Evolutionary conservation across 2,113 vertebrate species (phyloP).

Genomic region (Pterocles burchelli): DNA sequence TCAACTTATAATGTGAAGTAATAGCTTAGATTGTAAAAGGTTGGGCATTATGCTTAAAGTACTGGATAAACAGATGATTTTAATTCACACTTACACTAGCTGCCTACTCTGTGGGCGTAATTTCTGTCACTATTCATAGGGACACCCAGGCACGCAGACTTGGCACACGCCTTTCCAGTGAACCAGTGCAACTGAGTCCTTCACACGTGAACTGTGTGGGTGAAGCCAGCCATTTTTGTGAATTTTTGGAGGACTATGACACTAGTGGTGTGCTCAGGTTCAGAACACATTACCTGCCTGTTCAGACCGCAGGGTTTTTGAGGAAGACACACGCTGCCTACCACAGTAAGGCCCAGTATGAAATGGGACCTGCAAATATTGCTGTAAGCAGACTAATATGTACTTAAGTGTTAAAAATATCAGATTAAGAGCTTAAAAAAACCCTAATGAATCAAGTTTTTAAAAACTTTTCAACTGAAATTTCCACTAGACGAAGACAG

Average conservation of each 20-base stretch:
- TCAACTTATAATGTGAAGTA: not conserved
- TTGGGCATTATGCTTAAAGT: not conserved
- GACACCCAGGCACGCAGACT: rapidly evolving
- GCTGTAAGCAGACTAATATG: not conserved
- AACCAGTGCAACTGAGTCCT: not conserved
- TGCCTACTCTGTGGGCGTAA: not conserved
- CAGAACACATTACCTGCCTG: not conserved
- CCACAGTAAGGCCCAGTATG: no score
- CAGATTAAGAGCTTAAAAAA: not conserved
- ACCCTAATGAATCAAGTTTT: not conserved
- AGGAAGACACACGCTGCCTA: not conserved
- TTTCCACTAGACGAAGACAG: not conserved
- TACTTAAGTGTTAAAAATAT: not conserved
- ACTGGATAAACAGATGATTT: not conserved
- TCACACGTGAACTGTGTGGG: not conserved
- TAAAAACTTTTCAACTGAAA: not conserved
- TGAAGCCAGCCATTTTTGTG: not conserved
- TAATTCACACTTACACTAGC: not conserved
- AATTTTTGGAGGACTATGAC: not conserved
- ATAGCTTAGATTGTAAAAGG: not conserved
- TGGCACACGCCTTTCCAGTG: rapidly evolving
- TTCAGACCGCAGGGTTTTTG: not conserved
- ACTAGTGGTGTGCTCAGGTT: not conserved
- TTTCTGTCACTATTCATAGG: not conserved
- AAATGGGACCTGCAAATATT: not conserved